A percentile compares a stretch with the other conserved stretches of the same genome.
These are phyloP conservation scores for Paguma larvata DNA, from an alignment of 2,797 vertebrate species.

Conservation along the genomic window DNA sequence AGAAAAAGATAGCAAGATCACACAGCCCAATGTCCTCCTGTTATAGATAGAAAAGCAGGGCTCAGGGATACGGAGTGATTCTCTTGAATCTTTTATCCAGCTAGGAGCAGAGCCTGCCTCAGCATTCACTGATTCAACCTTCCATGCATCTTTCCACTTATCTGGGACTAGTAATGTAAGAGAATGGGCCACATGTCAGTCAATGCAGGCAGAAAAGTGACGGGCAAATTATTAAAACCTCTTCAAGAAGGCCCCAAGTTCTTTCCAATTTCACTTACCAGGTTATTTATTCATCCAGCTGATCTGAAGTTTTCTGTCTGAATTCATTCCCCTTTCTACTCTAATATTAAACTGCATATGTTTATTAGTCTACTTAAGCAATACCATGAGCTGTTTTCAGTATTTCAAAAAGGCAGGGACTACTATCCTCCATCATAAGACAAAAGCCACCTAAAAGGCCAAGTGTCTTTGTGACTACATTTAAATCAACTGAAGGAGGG, in stretches of 20 bases:
- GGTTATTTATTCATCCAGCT: not conserved
- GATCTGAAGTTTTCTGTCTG: not conserved
- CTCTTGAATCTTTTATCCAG: not conserved
- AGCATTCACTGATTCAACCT: not conserved
- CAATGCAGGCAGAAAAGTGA: not conserved
- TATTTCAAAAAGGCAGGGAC: not conserved
- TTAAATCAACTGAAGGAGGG: not conserved
- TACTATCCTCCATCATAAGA: not conserved
- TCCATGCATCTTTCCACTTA: not conserved
- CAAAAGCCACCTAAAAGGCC: not conserved
- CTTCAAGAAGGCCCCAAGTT: fast-evolving
- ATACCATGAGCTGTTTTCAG: not conserved
- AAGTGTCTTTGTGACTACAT: not conserved
- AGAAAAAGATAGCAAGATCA: not conserved
- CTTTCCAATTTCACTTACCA: not conserved
- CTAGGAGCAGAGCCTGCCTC: not conserved
- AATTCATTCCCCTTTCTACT: not conserved
- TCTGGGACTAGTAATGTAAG: not conserved
- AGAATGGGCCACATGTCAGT: not conserved
- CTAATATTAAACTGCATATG: not conserved
- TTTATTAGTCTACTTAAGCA: not conserved
- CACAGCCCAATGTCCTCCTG: not conserved
- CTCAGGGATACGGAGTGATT: not conserved
- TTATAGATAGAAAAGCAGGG: not conserved
- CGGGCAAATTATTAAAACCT: not conserved